phyloP scores from a whole-genome alignment of 2,797 vertebrate genomes.

The Coilia nasus region DNA sequence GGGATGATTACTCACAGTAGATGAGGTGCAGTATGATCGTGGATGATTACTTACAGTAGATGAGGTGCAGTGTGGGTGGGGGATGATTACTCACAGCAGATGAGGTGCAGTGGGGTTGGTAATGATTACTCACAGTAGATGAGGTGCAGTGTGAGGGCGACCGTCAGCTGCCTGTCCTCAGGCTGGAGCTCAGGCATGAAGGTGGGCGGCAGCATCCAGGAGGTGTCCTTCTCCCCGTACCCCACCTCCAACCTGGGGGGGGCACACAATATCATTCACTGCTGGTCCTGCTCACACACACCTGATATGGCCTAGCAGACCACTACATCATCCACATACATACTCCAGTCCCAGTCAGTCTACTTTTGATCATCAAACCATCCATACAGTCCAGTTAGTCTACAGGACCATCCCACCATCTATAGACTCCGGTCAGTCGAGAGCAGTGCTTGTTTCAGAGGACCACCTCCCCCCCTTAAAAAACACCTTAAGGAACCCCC shows the following conservation, averaged over 20 bases:
- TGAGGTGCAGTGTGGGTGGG: too few relatives aligned
- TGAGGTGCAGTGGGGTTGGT: background rate
- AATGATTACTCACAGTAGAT: conserved; percentile 66
- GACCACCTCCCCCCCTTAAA: too few relatives aligned
- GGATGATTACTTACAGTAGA: background rate
- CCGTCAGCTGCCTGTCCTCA: conserved; percentile 71
- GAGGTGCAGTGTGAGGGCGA: conserved; percentile 77
- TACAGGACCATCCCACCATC: background rate
- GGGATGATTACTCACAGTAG: background rate
- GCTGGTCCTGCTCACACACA: too few relatives aligned
- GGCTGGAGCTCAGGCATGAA: conserved; percentile 52
- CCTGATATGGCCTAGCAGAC: too few relatives aligned
- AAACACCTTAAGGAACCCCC: too few relatives aligned
- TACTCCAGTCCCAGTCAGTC: background rate
- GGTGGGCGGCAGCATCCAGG: conserved; percentile 61
- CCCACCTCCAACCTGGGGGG: conserved; percentile 53
- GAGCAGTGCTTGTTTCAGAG: too few relatives aligned
- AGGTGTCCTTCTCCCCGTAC: conserved; percentile 63
- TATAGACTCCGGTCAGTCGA: background rate
- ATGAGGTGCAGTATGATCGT: background rate
- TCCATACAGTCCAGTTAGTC: background rate
- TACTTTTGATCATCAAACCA: too few relatives aligned
- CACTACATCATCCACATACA: too few relatives aligned
- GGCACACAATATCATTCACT: background rate
- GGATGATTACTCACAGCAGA: too few relatives aligned